These are phyloP conservation scores for Austrolebias charrua DNA, from an alignment of 2,797 vertebrate species.

Conservation along the genomic window DNA sequence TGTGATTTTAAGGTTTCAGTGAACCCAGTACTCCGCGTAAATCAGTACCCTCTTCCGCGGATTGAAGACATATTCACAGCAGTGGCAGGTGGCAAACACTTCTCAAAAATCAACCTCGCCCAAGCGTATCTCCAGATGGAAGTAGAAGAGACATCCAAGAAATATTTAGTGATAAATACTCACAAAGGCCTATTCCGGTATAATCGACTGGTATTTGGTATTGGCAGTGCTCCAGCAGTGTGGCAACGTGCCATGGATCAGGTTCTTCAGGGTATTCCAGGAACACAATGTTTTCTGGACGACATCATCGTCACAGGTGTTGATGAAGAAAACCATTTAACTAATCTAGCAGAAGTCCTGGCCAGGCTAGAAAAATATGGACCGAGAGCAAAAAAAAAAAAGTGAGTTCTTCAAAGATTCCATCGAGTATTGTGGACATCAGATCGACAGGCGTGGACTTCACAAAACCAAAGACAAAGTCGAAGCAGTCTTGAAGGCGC, in stretches of 20 bases:
- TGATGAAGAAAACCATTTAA: neutral
- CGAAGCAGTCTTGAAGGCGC: neutral
- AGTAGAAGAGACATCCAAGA: neutral
- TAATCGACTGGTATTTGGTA: constrained; percentile 8
- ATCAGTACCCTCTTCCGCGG: neutral
- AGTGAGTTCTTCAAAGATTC: neutral
- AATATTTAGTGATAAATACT: constrained; percentile 3
- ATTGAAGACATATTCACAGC: neutral
- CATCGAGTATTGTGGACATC: neutral
- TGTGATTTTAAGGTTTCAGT: neutral
- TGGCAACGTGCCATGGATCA: neutral
- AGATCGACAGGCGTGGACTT: neutral
- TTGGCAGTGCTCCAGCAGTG: neutral
- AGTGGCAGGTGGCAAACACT: neutral
- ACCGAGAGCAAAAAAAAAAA: neutral
- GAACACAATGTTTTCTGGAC: constrained; percentile 3
- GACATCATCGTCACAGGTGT: neutral
- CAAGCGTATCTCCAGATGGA: constrained; percentile 9
- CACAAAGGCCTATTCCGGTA: neutral
- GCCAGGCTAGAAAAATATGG: neutral
- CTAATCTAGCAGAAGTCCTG: neutral
- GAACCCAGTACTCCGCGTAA: neutral
- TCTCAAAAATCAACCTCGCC: neutral
- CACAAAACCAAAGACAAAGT: constrained; percentile 1
- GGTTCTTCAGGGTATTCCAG: neutral